Conservation (phyloP, 2,888 invertebrate species). For the Luffia ferchaultella region DNA sequence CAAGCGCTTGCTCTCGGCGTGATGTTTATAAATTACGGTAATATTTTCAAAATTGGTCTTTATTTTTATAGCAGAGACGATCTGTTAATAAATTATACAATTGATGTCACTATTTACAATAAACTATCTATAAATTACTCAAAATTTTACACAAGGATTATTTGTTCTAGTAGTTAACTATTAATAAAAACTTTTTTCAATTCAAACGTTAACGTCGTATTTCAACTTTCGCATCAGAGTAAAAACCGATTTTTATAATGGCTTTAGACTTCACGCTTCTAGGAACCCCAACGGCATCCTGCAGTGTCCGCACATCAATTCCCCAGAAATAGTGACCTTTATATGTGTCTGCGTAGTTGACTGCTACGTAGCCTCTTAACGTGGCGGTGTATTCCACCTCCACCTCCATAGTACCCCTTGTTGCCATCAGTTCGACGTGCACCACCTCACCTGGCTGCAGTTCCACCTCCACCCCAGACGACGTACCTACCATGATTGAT, state of each 20-base stretch:
- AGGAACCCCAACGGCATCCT: neutral
- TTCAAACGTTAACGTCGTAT: too few relatives aligned
- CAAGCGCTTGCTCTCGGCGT: too few relatives aligned
- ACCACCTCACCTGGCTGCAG: slow-evolving; percentile 2
- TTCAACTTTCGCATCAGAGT: slow-evolving; percentile 18
- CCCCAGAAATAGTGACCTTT: neutral
- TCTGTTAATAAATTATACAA: too few relatives aligned
- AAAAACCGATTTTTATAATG: slow-evolving; percentile 23
- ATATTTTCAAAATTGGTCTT: too few relatives aligned
- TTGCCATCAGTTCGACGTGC: slow-evolving; percentile 13
- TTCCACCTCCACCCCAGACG: neutral
- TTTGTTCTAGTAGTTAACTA: too few relatives aligned
- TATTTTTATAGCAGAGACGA: too few relatives aligned
- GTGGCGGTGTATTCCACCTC: slow-evolving; percentile 15
- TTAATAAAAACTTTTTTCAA: too few relatives aligned
- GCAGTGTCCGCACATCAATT: neutral
- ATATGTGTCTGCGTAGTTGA: neutral
- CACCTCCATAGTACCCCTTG: slow-evolving; percentile 19
- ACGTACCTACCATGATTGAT: slow-evolving; percentile 1
- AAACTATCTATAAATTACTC: too few relatives aligned
- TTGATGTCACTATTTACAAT: too few relatives aligned
- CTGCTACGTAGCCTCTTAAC: neutral
- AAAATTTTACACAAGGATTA: too few relatives aligned
- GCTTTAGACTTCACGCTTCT: slow-evolving; percentile 12
- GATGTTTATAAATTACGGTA: too few relatives aligned